These are phyloP conservation scores for Melipona beecheii DNA, from an alignment of 2,888 invertebrate genomes.

Conservation along the genomic window DNA sequence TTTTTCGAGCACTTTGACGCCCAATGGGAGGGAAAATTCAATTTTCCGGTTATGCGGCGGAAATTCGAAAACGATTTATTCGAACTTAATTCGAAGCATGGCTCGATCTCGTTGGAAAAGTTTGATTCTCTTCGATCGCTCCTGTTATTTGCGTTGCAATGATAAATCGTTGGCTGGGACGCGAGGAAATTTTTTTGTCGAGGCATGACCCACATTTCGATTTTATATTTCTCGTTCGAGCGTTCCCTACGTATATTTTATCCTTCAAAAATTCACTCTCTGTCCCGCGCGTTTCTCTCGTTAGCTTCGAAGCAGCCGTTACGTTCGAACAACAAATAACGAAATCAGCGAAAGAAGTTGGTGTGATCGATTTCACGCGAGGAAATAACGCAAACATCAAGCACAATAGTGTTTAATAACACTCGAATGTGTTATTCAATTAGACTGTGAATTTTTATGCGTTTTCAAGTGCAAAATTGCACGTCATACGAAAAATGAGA, in stretches of 20 bases:
- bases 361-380: neutral
- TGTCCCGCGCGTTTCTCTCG: neutral
- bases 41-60: neutral
- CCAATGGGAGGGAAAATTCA: neutral
- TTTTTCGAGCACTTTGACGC: neutral
- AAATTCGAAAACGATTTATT: neutral
- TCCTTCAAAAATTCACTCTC: too few species aligned
- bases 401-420: too few species aligned
- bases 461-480: too few species aligned
- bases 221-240: neutral
- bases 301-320: neutral
- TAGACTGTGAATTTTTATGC: too few species aligned
- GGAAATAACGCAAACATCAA: neutral
- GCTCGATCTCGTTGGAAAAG: neutral
- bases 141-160: neutral
- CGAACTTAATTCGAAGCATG: neutral
- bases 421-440: too few species aligned
- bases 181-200: neutral
- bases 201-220: neutral
- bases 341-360: neutral
- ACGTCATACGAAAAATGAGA: too few species aligned
- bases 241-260: too few species aligned
- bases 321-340: neutral
- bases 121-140: neutral
- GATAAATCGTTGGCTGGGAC: constrained; percentile 1